A percentile compares a stretch with the other conserved stretches of the same genome.
These are phyloP conservation scores for Macrotrachela quadricornifera DNA, from an alignment of 1,140 invertebrate genomes.

Conservation along the genomic window DNA sequence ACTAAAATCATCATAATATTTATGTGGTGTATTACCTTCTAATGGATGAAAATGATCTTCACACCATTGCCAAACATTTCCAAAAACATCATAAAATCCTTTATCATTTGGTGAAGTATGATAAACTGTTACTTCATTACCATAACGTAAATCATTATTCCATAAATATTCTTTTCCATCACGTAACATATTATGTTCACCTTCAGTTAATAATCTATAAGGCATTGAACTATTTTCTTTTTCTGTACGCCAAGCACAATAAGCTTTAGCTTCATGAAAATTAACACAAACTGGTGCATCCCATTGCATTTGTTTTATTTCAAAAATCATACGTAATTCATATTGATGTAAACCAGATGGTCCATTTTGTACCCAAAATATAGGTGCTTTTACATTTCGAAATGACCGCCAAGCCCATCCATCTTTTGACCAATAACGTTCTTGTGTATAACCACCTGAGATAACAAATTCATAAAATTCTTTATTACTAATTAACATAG, in stretches of 20 bases:
- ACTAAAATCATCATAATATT: conserved; percentile 26
- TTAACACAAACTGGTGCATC: conserved; percentile 28
- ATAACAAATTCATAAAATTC: conserved; percentile 25
- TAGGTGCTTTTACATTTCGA: conserved; percentile 20
- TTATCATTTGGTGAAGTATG: conserved; percentile 16
- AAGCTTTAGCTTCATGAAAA: conserved; percentile 28
- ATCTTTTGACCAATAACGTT: conserved; percentile 21
- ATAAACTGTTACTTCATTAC: conserved; percentile 16
- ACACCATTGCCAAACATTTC: conserved; percentile 29
- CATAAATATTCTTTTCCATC: conserved; percentile 12
- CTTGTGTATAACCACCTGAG: conserved; percentile 19
- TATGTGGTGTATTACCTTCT: too few species aligned
- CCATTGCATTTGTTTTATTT: conserved; percentile 20
- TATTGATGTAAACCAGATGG: conserved; percentile 15
- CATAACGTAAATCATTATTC: conserved; percentile 13
- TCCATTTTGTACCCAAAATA: conserved; percentile 22
- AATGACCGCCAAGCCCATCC: conserved; percentile 24
- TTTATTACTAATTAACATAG: conserved; percentile 22
- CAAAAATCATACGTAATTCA: conserved; percentile 26
- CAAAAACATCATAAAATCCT: conserved; percentile 25
- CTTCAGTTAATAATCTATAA: conserved; percentile 21
- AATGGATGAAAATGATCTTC: conserved; percentile 21
- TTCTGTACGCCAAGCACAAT: conserved; percentile 22
- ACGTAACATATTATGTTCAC: conserved; percentile 22
- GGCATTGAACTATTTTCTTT: background rate